Base-by-base conservation (phyloP, 2,888 invertebrate genomes). In the Neoascia interrupta region DNA sequence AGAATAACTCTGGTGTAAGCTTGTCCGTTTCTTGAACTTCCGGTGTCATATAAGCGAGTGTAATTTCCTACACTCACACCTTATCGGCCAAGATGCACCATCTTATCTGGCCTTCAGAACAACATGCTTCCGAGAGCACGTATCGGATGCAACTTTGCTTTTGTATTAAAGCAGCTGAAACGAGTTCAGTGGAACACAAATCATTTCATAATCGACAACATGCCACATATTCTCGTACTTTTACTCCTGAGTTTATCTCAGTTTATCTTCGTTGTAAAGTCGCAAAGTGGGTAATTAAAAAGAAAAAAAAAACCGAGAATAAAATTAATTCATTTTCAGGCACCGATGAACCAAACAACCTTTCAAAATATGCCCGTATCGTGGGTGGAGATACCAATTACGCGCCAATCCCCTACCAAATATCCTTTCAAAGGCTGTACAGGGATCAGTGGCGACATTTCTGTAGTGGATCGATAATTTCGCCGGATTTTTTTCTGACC, bases 391-490 rank as follows among this genome's bases (percentile, higher is more conserved):
- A 49, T 3, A 15, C 5, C n/a, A 6, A 37, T 23, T 36, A 43
- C n/a, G 31, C 23, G 10, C 41, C 51, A 3, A 23, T 60, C 11
- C 86, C 87, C 11, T 87, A 87, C 56, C 87, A 87, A 74, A 73
- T 87, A 5, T 87, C 87, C 6, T 84, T 87, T 84, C 87, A 87
- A 68, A 85, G 82, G 31, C 68, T 81, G 0, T 83, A 84, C 0
- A 41, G 39, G 4, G 56, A 85, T 8, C 79, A 84, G 45, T 84
- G 85, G 75, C 82, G 84, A 0, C 88, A 88, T 49, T 87, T 87
- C 39, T 88, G 88, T 69, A 87, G 88, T 1, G 88, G 88, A 4
- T 87, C 87, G 0, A 85, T 88, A 1, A 83, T 88, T 23, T 81
- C 86, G 0, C 84, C 87, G n/a, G 84, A 84, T 58, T 84, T 86